Evolutionary conservation across 2,113 vertebrate species (phyloP), one percentile per base, ranked within the genome.

Genomic region (Otolemur garnettii): DNA sequence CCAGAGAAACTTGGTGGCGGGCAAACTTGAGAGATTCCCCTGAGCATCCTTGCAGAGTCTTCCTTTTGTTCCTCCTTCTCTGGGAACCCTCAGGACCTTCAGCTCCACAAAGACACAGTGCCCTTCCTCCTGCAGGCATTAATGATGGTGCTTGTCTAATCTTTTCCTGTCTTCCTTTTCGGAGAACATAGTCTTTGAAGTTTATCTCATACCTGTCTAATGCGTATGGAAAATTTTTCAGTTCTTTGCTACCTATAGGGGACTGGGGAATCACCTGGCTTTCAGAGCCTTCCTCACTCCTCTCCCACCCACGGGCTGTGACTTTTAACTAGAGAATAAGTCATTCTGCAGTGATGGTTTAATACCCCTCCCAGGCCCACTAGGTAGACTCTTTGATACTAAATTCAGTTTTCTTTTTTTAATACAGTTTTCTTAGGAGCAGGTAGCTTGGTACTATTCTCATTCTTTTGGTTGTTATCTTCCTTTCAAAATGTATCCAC

Each of bases 161-260:
- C 59, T n/a, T 87, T 62, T 62, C 59, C 85, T 45, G 2, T 30
- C 53, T 60, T 87, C 71, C 90, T 75, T 71, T 64, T 28, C n/a
- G 77, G 28, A 90, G 77, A 90, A 69, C 80, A 74, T 45, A 78
- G 74, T 68, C 68, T 94, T 94, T 74, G 78, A 95, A 82, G 57
- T n/a, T 83, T 96, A 26, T 77, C 60, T 93, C 8, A 0, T 14
- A 1, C 17, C 14, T 62, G 8, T 75, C 50, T 79, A 69, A 45
- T 75, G 66, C 26, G 14, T 21, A 4, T 62, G 38, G 66, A 59
- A 69, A 79, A 71, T 55, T 38, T 72, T 59, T 59, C 38, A 45
- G 83, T 71, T 35, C 12, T 55, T 68, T 55, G 30, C 59, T 87
- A 89, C 57, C 87, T 53, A 30, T 87, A 87, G 72, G 64, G 59